Evolutionary conservation across 2,113 vertebrate genomes (phyloP).

Genomic region (Chaenogobius annularis): DNA sequence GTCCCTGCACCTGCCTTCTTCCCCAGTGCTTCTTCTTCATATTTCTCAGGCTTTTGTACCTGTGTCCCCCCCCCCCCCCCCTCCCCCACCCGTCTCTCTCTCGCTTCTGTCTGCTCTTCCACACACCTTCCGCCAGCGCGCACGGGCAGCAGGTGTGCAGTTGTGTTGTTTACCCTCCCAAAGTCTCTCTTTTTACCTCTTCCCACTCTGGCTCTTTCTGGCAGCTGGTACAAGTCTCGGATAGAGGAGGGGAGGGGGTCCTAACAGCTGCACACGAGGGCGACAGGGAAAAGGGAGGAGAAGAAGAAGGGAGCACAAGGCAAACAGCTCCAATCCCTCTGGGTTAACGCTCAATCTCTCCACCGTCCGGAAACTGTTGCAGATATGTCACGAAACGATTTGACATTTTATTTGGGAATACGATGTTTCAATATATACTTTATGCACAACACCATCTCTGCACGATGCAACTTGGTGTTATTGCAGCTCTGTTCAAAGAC

Average conservation of each 20-base stretch:
- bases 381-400: slow-evolving; percentile 55
- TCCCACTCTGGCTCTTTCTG: slow-evolving; percentile 63
- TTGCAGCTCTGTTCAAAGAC: neutral
- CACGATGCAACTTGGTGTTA: slow-evolving; percentile 39
- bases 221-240: slow-evolving; percentile 78
- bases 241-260: slow-evolving; percentile 64
- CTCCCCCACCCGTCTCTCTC: slow-evolving; percentile 22
- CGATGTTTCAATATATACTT: neutral
- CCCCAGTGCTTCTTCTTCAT: slow-evolving; percentile 56
- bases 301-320: slow-evolving; percentile 63
- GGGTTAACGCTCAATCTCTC: slow-evolving; percentile 72
- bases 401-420: neutral
- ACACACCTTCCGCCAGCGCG: slow-evolving; percentile 77
- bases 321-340: slow-evolving; percentile 76
- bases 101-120: slow-evolving; percentile 26
- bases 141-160: slow-evolving; percentile 79
- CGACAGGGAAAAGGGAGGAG: slow-evolving; percentile 65
- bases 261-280: slow-evolving; percentile 83
- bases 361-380: slow-evolving; percentile 72
- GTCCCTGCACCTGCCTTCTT: slow-evolving; percentile 50
- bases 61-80: slow-evolving; percentile 19
- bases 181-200: slow-evolving; percentile 13
- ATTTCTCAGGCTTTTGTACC: slow-evolving; percentile 57
- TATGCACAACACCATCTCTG: slow-evolving; percentile 19
- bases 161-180: slow-evolving; percentile 76